Base-by-base conservation (phyloP, 1,140 invertebrate species). In the Meloidogyne floridensis region DNA sequence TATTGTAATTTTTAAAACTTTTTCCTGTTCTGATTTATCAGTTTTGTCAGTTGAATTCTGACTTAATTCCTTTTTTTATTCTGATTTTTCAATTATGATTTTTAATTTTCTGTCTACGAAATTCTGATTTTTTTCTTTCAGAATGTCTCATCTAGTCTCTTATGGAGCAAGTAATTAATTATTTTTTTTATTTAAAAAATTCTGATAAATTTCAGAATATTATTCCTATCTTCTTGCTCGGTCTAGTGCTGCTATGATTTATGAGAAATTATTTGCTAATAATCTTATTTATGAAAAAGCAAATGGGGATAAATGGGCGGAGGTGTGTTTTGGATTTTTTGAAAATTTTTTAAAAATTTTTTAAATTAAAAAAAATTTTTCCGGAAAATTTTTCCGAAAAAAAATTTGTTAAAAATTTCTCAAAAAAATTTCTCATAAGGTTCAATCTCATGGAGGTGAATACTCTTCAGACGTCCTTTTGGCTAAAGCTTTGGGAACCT, bases 221-320 rank as follows among this genome's bases (percentile, higher is more conserved):
- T 98, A 98, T 91, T 95, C 96, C 0, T 99, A 99, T 91, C 91
- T 98, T 73, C 94, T 98, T 87, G 98, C 97, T 0, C 93, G 95
- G 85, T 95, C 96, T 32, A 93, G 98, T 65, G 96, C 97, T 0
- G 94, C 95, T 47, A 94, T 93, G 92, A 96, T 97, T 83, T 99
- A 97, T 96, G 93, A 95, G 86, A 93, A 93, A 20, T 94, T 94
- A 87, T 98, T 99, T 87, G 92, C 93, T 87, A 88, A 91, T 0
- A 93, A 96, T 90, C 96, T 97, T 0, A 93, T 98, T 32, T 32
- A 32, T 51, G 93, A 84, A 82, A 89, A 91, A 88, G 90, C 85
- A 43, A 81, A 81, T 69, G 88, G 88, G 8, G 18, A 74, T 51
- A 75, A 77, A 54, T 89, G 87, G 87, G 87, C 85, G 4, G 80